Evolutionary conservation across 2,113 vertebrate species (phyloP).

Genomic region (Lethenteron reissneri): DNA sequence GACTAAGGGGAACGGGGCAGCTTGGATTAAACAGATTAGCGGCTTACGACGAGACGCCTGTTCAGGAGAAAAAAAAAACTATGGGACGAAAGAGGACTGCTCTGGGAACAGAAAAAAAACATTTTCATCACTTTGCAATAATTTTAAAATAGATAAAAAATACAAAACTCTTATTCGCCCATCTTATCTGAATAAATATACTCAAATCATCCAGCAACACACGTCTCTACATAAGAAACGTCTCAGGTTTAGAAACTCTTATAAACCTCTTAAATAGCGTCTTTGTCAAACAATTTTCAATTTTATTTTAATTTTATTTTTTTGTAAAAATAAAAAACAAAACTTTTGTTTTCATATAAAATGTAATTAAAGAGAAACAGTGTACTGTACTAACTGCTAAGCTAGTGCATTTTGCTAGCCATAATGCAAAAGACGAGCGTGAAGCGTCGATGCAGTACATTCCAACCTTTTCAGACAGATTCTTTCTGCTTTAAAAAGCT

Average conservation of each 20-base stretch:
- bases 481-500: no score
- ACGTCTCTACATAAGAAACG: constrained; percentile 52
- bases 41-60: no score
- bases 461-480: no score
- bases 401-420: constrained; percentile 1
- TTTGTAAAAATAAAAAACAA: constrained; percentile 99
- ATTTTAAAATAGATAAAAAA: constrained; percentile 67
- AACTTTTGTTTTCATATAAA: constrained; percentile 90
- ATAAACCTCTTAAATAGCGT: constrained; percentile 44
- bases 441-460: no score
- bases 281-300: constrained; percentile 39
- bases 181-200: constrained; percentile 73
- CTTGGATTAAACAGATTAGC: no score
- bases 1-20: no score
- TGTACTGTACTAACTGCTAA: not conserved
- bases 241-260: constrained; percentile 64
- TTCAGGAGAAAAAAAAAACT: no score
- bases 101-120: no score
- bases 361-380: constrained; percentile 18
- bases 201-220: constrained; percentile 31
- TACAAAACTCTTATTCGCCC: constrained; percentile 41
- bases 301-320: constrained; percentile 56
- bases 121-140: not conserved
- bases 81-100: no score
- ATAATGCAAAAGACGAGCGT: not conserved